Base-by-base conservation (phyloP, 2,113 vertebrate genomes). In the Tautogolabrus adspersus region DNA sequence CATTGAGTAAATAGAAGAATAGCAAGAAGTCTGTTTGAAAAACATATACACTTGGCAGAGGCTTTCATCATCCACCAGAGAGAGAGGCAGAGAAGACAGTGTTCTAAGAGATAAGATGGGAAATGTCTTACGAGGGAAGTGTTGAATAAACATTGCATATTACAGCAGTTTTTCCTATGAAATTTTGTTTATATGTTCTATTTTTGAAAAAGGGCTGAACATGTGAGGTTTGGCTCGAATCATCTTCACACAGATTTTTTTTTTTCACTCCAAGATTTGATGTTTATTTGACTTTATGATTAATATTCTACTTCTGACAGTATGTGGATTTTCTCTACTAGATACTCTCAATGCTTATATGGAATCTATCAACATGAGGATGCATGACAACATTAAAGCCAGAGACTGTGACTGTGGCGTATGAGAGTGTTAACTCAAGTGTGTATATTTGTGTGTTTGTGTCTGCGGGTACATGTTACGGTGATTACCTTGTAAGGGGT, bases 401-500 rank as follows among this genome's bases (percentile, higher is more conserved):
- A 74, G 1, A 22, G 34, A 66, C 63, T 66, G 56, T 64, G 52
- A 66, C 40, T 56, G 57, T 69, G 16, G 46, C 15, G 16, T 49
- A 49, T 49, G 47, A 19, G 47, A 49, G 18, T 8, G 47, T 6
- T 19, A 49, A 49, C 66, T 79, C 74, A 66, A 55, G 19, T 54
- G 71, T 72, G 26, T 49, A 11, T 66, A 30, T 56, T 21, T 44
- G 13, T 66, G 62, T 21, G 38, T 59, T 66, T 61, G 72, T 51
- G 69, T 76, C 59, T 73, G 57, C 46, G 64, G 67, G 73, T 23
- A 60, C 51, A 80, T 19, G 83, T 82, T 64, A 82, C 55, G 81
- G 85, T 80, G 82, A 88, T 89, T 87, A 87, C 51, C 67, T 76
- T 65, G 61, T 88, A 89, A 92, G 62, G 62, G 85, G 84, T 88